Percentiles rank a stretch among this genome's conserved stretches.
These are phyloP conservation scores for Engraulis encrasicolus DNA, from an alignment of 2,113 vertebrate genomes.

Conservation along the genomic window DNA sequence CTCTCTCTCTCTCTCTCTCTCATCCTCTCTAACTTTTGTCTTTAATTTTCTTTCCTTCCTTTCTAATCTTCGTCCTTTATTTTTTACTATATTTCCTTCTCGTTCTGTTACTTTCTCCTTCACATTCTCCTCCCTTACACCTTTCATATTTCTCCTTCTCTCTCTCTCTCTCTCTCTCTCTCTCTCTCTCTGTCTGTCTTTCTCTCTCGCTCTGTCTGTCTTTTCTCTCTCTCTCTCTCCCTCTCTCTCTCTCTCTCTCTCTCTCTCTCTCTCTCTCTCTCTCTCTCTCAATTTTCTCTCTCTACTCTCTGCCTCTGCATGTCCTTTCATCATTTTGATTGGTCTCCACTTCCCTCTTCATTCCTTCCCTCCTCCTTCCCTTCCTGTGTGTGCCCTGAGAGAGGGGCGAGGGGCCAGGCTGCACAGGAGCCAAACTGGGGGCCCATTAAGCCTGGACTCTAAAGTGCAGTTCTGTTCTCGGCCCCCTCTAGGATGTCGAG, in stretches of 20 bases:
- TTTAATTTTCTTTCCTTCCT: too few relatives aligned
- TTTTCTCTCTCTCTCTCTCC: not conserved
- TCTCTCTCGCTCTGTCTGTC: not conserved
- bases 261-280: not conserved
- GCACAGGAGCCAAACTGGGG: constrained; percentile 55
- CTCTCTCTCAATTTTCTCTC: not conserved
- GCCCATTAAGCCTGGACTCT: constrained; percentile 67
- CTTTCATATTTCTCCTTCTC: too few relatives aligned
- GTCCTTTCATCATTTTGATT: not conserved
- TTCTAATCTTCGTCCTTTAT: too few relatives aligned
- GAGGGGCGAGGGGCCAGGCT: constrained; percentile 36
- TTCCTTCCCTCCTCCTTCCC: not conserved
- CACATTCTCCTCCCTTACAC: too few relatives aligned
- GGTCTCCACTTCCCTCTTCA: not conserved
- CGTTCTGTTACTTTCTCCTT: too few relatives aligned
- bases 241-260: not conserved
- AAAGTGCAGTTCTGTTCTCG: constrained; percentile 67
- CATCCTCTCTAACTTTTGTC: not conserved
- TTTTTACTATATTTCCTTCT: too few relatives aligned
- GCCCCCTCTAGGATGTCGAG: constrained; percentile 64
- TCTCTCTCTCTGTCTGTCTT: not conserved
- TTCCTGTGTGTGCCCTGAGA: too few relatives aligned
- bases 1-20: not conserved
- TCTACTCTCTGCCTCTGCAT: not conserved
- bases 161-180: not conserved